phyloP scores from a whole-genome alignment of 1,140 invertebrate genomes.

The Drosophila takahashii region DNA sequence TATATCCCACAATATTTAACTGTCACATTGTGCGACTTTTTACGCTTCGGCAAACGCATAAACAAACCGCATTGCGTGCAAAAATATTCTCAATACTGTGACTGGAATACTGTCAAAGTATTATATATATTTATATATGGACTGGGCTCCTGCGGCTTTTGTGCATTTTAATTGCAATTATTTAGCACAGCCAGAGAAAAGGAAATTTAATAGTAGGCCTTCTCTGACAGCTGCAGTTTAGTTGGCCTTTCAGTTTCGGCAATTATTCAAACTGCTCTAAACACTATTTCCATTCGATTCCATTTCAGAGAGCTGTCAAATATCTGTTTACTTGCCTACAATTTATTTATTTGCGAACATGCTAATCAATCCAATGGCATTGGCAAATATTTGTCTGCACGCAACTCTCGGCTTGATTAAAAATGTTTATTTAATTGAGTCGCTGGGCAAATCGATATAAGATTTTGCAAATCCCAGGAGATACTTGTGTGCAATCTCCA shows the following conservation, averaged over 20 bases:
- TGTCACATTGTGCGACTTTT: constrained; percentile 75
- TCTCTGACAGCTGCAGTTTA: constrained; percentile 1
- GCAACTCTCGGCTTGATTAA: constrained; percentile 27
- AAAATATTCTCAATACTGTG: constrained; percentile 71
- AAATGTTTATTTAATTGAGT: constrained; percentile 47
- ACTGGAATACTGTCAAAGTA: constrained; percentile 44
- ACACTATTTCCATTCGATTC: no score
- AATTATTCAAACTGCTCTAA: constrained; percentile 16
- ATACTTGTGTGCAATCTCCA: no score
- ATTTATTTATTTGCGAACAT: constrained; percentile 28
- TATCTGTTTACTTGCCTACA: constrained; percentile 22
- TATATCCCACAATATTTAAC: constrained; percentile 74
- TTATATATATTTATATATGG: neutral
- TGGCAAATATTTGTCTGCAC: constrained; percentile 32
- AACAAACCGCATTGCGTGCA: constrained; percentile 66
- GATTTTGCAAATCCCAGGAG: neutral
- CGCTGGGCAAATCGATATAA: neutral
- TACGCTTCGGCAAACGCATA: constrained; percentile 73
- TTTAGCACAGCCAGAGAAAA: neutral
- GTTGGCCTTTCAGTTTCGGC: neutral
- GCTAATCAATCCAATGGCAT: constrained; percentile 17
- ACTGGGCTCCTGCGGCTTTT: constrained; percentile 22
- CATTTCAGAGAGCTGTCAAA: constrained; percentile 4
- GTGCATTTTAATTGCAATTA: constrained; percentile 52
- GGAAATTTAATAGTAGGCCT: constrained; percentile 3